phyloP scores from a whole-genome alignment of 2,888 invertebrate genomes.

The Opisthograptis luteolata region DNA sequence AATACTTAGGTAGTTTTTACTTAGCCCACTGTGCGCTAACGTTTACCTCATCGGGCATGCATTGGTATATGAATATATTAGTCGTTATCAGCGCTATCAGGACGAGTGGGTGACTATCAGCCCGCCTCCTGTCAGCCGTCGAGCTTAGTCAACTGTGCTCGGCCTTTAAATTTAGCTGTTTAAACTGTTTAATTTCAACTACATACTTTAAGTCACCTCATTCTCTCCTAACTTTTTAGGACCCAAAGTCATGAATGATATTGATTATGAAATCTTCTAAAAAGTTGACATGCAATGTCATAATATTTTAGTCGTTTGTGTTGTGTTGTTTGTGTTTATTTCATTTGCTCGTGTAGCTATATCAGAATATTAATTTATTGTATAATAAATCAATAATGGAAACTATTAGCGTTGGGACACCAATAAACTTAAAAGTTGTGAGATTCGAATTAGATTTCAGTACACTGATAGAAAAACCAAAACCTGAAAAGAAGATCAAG shows the following conservation, averaged over 20 bases:
- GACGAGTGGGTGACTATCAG: conserved; percentile 76
- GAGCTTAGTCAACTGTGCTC: conserved; percentile 37
- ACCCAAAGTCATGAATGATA: no score
- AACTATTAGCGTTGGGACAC: conserved; percentile 66
- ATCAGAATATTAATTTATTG: background rate
- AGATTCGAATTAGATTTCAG: conserved; percentile 72
- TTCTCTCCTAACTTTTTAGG: no score
- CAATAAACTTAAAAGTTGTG: conserved; percentile 76
- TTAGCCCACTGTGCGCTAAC: conserved; percentile 44
- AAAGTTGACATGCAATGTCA: conserved; percentile 3
- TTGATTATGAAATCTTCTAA: conserved; percentile 6
- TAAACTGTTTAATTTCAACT: conserved; percentile 18
- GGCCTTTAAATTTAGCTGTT: conserved; percentile 33
- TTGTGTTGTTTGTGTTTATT: conserved; percentile 14
- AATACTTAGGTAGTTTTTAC: no score
- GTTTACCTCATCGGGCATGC: conserved; percentile 69
- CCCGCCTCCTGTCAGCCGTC: conserved; percentile 49
- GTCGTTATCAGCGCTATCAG: conserved; percentile 71
- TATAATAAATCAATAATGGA: conserved; percentile 52
- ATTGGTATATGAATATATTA: conserved; percentile 78
- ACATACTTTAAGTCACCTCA: background rate
- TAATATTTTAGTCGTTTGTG: conserved; percentile 6
- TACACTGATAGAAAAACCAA: conserved; percentile 49
- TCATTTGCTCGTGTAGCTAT: background rate
- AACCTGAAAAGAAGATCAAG: conserved; percentile 51